Conservation (phyloP, 2,113 vertebrate species). For the Centropristis striata region DNA sequence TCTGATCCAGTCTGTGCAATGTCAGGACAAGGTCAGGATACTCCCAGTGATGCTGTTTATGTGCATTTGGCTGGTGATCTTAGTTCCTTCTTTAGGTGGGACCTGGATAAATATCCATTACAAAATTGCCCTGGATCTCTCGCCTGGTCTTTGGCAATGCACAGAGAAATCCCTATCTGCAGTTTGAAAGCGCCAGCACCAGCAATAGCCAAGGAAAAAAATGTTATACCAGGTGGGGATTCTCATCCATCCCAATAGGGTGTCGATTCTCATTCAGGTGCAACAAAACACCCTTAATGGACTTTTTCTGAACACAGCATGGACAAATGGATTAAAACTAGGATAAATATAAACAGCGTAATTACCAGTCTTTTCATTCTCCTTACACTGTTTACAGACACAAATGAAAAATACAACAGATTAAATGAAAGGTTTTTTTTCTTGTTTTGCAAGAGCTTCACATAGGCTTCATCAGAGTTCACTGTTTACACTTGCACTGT, state of each 20-base stretch:
- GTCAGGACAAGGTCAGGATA: constrained; percentile 64
- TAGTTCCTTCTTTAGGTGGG: constrained; percentile 18
- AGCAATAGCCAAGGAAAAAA: constrained; percentile 43
- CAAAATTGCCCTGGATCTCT: constrained; percentile 8
- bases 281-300: constrained; percentile 84
- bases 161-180: constrained; percentile 67
- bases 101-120: not conserved
- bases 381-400: not conserved
- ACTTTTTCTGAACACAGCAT: constrained; percentile 85
- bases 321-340: constrained; percentile 69
- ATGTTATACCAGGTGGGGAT: constrained; percentile 80
- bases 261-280: constrained; percentile 83
- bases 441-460: constrained; percentile 4
- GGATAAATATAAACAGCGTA: not conserved
- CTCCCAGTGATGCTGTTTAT: constrained; percentile 18
- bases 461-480: not conserved
- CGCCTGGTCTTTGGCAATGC: constrained; percentile 67
- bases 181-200: constrained; percentile 71
- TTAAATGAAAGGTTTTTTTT: not conserved
- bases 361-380: constrained; percentile 2
- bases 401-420: constrained; percentile 1
- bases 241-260: constrained; percentile 75
- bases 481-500: not conserved
- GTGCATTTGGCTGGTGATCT: not conserved
- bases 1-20: constrained; percentile 74